Conservation (phyloP, 1,140 invertebrate species). For the Magallana gigas region DNA sequence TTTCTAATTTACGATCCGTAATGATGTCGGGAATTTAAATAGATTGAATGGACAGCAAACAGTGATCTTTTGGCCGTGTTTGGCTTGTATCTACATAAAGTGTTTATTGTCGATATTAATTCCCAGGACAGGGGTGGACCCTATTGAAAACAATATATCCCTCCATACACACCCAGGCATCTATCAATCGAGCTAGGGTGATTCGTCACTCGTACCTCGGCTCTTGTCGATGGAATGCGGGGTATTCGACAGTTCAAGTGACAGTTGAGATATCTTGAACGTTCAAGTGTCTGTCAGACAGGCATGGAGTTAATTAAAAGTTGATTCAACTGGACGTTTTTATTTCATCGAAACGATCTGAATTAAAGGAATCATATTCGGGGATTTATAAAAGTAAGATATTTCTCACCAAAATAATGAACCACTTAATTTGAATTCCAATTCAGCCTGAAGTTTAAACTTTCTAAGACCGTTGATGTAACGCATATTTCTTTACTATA, state of each 20-base stretch:
- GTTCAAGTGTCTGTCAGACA: neutral
- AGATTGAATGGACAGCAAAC: slow-evolving; percentile 35
- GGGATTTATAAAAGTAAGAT: neutral
- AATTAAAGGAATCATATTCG: neutral
- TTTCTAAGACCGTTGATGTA: neutral
- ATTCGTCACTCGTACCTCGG: neutral
- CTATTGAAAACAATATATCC: neutral
- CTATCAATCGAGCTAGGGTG: neutral
- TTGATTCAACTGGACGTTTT: neutral
- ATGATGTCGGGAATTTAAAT: slow-evolving; percentile 27
- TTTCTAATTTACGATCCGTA: slow-evolving; percentile 36
- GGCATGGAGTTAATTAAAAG: slow-evolving; percentile 29
- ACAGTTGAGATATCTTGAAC: slow-evolving; percentile 22
- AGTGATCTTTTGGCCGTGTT: slow-evolving; percentile 30
- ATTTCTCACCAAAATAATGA: neutral
- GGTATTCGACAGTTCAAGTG: slow-evolving; percentile 7
- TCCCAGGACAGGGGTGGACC: neutral
- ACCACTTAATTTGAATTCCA: neutral
- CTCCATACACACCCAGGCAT: neutral
- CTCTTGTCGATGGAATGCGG: neutral
- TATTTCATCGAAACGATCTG: neutral
- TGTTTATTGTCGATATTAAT: slow-evolving; percentile 14
- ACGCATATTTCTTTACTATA: no score
- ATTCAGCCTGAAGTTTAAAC: neutral
- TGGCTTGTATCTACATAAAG: slow-evolving; percentile 21